These are phyloP conservation scores for Oncorhynchus nerka DNA, from an alignment of 2,113 vertebrate genomes.

Conservation along the genomic window DNA sequence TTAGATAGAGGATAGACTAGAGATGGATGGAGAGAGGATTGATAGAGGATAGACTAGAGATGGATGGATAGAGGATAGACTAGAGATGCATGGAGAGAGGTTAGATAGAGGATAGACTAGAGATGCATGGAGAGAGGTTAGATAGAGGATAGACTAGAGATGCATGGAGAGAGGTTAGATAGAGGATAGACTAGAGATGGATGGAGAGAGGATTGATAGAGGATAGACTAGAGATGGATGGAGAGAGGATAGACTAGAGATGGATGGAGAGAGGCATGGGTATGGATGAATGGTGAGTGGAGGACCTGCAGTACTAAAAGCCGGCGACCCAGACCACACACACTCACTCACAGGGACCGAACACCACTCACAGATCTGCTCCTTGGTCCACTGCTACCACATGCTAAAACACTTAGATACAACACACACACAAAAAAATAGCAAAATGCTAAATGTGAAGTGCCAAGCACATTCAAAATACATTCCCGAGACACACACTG, in stretches of 20 bases:
- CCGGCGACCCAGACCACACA: conserved; percentile 47
- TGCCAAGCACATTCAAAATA: no score
- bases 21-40: no score
- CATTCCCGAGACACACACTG: neutral
- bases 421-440: neutral
- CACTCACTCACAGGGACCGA: conserved; percentile 31
- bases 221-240: neutral
- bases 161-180: no score
- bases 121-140: conserved; percentile 18
- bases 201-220: neutral
- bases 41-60: neutral
- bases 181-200: neutral
- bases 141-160: no score
- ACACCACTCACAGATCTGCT: neutral
- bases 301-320: conserved; percentile 53
- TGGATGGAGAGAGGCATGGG: conserved; percentile 43
- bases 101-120: no score
- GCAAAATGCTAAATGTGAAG: no score
- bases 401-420: conserved; percentile 6
- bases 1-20: no score
- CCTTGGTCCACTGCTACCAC: neutral
- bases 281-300: conserved; percentile 43
- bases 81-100: neutral
- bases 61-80: neutral
- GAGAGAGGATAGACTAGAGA: neutral